phyloP scores from a whole-genome alignment of 2,888 invertebrate species.

The Pristionchus fissidentatus region DNA sequence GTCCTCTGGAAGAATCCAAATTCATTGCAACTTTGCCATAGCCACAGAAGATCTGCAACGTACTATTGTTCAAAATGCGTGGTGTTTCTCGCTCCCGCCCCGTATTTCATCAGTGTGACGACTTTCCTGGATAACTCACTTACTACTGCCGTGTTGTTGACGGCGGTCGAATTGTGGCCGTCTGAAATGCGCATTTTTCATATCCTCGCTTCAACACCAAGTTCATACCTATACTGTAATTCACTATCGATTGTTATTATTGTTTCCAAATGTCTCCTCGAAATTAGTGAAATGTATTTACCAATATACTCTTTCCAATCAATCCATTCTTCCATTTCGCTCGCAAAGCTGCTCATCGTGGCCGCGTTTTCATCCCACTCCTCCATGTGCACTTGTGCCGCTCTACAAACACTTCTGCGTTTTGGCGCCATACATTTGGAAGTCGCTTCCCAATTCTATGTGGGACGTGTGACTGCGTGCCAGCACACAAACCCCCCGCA shows the following conservation, averaged over 20 bases:
- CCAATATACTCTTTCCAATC: not conserved
- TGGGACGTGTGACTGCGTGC: no score
- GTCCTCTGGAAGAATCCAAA: constrained; percentile 96
- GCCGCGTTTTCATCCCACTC: not conserved
- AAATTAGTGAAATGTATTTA: not conserved
- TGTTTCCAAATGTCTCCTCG: not conserved
- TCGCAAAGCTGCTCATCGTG: not conserved
- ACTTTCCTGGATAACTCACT: not conserved
- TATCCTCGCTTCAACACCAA: not conserved
- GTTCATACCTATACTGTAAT: not conserved
- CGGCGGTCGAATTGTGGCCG: not conserved
- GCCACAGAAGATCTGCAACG: constrained; percentile 80
- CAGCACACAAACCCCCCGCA: no score
- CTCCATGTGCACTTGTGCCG: not conserved
- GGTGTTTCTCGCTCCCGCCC: not conserved
- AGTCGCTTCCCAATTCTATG: no score
- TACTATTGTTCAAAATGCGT: not conserved
- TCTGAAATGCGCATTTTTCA: constrained; percentile 20
- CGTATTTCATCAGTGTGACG: no score
- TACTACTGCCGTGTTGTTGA: not conserved
- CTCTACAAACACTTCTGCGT: constrained; percentile 42
- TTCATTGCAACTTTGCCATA: constrained; percentile 94
- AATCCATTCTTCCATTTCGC: not conserved
- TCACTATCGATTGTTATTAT: not conserved
- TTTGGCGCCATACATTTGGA: no score